Conservation (phyloP, 2,888 invertebrate species). For the Caenorhabditis plicata region DNA sequence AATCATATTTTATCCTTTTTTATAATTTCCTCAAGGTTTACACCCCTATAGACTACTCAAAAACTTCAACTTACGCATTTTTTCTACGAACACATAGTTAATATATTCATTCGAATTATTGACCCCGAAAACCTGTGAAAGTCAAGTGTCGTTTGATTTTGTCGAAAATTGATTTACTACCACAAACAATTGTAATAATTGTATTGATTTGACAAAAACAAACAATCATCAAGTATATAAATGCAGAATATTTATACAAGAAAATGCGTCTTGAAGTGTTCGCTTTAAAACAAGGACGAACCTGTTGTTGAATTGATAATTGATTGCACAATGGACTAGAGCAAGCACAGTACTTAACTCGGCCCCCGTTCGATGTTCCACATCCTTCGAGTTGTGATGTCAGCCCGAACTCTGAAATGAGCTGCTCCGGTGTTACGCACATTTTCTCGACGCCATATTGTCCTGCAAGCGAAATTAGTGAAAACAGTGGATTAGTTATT, state of each 20-base stretch:
- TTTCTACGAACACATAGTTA: no score
- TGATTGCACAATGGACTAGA: constrained; percentile 47
- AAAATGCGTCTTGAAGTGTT: background rate
- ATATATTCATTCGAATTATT: background rate
- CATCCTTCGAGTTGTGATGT: constrained; percentile 41
- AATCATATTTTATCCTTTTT: no score
- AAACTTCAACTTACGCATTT: no score
- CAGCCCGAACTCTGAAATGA: constrained; percentile 51
- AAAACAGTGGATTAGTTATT: background rate
- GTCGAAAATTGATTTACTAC: background rate
- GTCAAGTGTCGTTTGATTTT: background rate
- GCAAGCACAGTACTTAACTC: constrained; percentile 53
- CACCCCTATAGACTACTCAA: no score
- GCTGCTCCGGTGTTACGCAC: constrained; percentile 51
- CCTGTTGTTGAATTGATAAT: constrained; percentile 39
- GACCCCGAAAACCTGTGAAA: no score
- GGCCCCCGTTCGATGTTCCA: constrained; percentile 29
- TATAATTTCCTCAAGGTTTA: no score
- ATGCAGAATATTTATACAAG: no score
- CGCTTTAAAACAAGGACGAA: no score
- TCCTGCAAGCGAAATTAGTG: constrained; percentile 26
- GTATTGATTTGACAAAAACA: constrained; percentile 1
- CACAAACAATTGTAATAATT: constrained; percentile 1
- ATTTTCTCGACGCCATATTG: constrained; percentile 57
- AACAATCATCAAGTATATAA: no score